phyloP scores from a whole-genome alignment of 2,888 invertebrate genomes.

The Seira sanloemensis region DNA sequence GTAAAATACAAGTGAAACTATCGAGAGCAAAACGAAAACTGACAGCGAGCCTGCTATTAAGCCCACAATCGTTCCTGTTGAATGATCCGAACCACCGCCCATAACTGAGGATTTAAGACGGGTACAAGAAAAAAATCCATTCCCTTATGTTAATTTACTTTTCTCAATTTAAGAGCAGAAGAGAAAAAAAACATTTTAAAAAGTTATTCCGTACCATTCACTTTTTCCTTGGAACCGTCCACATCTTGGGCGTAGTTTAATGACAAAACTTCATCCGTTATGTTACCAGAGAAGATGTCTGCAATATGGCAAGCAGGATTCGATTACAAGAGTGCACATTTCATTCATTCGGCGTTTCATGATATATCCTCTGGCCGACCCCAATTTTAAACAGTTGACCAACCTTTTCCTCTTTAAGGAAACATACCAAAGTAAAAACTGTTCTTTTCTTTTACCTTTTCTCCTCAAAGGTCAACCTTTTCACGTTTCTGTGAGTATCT shows the following conservation, averaged over 20 bases:
- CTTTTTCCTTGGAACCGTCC: slow-evolving; percentile 51
- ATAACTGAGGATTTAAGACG: slow-evolving; percentile 43
- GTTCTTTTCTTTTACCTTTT: too few relatives aligned
- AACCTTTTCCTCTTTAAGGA: too few relatives aligned
- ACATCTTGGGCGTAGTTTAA: slow-evolving; percentile 80
- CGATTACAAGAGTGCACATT: too few relatives aligned
- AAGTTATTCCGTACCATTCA: slow-evolving; percentile 39
- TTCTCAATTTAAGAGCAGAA: not conserved
- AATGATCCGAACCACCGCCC: slow-evolving; percentile 77
- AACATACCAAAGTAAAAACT: too few relatives aligned
- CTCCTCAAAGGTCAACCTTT: too few relatives aligned
- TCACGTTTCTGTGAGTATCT: too few relatives aligned
- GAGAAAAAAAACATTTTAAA: slow-evolving; percentile 28
- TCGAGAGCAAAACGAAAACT: slow-evolving; percentile 80
- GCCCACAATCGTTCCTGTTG: slow-evolving; percentile 79
- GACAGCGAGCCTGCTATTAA: slow-evolving; percentile 83
- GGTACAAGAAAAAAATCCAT: slow-evolving; percentile 9
- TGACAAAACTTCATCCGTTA: slow-evolving; percentile 80
- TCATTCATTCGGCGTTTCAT: too few relatives aligned
- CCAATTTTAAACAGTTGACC: too few relatives aligned
- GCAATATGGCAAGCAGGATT: too few relatives aligned
- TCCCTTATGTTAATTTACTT: not conserved
- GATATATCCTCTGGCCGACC: too few relatives aligned
- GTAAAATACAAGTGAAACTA: slow-evolving; percentile 81
- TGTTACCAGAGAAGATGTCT: slow-evolving; percentile 76